Evolutionary conservation across 2,113 vertebrate species (phyloP), one percentile per base, ranked within the genome.

Genomic region (Pelmatolapia mariae): DNA sequence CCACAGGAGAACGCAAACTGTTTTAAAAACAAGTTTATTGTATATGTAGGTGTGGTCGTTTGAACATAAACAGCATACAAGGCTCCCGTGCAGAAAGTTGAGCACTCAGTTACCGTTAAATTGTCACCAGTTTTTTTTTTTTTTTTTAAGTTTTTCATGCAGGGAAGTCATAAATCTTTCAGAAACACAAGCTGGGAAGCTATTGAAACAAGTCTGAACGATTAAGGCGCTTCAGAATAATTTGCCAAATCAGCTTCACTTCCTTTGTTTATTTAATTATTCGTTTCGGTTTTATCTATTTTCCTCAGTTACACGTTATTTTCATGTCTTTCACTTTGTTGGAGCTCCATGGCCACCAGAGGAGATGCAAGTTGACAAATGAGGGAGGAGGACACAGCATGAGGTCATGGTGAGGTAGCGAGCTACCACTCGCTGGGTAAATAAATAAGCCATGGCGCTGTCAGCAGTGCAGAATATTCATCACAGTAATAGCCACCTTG

Each of bases 401-500:
- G 95, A 94, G 96, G 94, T 96, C 93, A 94, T 91, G 93, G 93
- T 85, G 89, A 94, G 94, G 89, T 92, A 91, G 91, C 71, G 56
- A 80, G 93, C 89, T 92, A 94, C 94, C 95, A 91, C 94, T 93
- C 63, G 81, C 93, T 94, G 94, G 73, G 95, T 96, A 96, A 96
- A 97, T 96, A 96, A 96, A 96, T 94, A 96, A 96, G 95, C 95
- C 91, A 80, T 54, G 86, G 87, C 87, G 89, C 91, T 94, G 95
- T 95, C 94, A 93, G 95, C 86, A 79, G 71, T 61, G 91, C 83
- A 81, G 88, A 95, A 95, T 94, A 97, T 96, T 96, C 93, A 96
- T 96, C 95, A 96, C 88, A 89, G 91, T 97, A 96, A 97, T 96
- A 91, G 95, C 92, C 95, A 96, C 96, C 96, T 95, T 96, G 96